Evolutionary conservation across 2,113 vertebrate species (phyloP).

Genomic region (Petrocephalus microphthalmus): DNA sequence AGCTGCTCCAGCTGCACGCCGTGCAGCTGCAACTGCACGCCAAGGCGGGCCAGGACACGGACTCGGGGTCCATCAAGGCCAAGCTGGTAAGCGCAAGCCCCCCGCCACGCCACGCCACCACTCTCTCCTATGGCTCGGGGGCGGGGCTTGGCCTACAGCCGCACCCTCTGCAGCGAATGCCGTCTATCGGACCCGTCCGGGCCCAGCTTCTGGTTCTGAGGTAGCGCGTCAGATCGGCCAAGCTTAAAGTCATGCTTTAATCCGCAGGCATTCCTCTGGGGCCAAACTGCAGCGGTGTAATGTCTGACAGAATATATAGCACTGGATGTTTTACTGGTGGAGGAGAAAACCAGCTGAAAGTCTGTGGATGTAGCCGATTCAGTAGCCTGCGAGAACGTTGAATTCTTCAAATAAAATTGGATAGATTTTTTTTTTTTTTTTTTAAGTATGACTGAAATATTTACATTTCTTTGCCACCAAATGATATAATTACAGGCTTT

Average conservation of each 20-base stretch:
- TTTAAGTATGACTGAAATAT: background rate
- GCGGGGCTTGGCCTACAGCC: background rate
- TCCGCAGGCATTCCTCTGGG: background rate
- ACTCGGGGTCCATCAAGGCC: slow-evolving; percentile 88
- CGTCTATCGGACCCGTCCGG: background rate
- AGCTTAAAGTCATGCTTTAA: background rate
- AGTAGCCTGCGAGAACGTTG: background rate
- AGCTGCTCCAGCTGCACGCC: slow-evolving; percentile 81
- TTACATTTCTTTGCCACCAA: background rate
- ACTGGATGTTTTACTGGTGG: background rate
- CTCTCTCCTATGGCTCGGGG: no score
- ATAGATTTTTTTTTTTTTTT: background rate
- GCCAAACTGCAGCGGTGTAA: background rate
- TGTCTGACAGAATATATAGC: background rate
- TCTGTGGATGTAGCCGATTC: background rate
- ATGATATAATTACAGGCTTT: background rate
- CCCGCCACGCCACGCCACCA: background rate
- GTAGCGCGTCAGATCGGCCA: background rate
- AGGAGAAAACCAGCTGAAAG: background rate
- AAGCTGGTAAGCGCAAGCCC: slow-evolving; percentile 73
- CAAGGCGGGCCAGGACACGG: slow-evolving; percentile 78
- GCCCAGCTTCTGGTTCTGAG: background rate
- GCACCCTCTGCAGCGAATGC: background rate
- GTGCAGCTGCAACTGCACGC: slow-evolving; percentile 88
- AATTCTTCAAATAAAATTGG: background rate